Evolutionary conservation across 2,888 invertebrate genomes (phyloP).

Genomic region (Hecatera dysodea): DNA sequence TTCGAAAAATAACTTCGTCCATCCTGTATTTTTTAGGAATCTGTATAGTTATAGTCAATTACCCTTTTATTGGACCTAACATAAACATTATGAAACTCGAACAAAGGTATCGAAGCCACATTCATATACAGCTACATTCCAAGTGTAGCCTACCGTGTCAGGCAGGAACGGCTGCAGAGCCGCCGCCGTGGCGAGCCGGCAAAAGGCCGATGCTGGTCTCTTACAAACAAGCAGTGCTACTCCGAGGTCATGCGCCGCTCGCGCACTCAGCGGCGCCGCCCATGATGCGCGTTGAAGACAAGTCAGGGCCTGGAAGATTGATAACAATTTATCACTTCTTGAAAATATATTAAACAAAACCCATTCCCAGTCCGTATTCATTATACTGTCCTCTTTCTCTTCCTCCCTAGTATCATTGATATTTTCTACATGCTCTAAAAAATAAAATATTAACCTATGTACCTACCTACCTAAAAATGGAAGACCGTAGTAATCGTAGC

Average conservation of each 20-base stretch:
- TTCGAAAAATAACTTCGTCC: too few relatives aligned
- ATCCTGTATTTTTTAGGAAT: too few relatives aligned
- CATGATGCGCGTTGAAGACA: constrained; percentile 84
- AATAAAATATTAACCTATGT: too few relatives aligned
- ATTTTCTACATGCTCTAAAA: too few relatives aligned
- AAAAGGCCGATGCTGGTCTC: constrained; percentile 85
- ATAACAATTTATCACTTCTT: background rate
- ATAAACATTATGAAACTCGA: background rate
- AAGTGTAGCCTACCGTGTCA: constrained; percentile 73
- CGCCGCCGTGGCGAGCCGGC: constrained; percentile 83
- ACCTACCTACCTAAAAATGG: too few relatives aligned
- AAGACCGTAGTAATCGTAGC: too few relatives aligned
- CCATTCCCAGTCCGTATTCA: background rate
- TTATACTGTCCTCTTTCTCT: background rate
- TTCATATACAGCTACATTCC: background rate
- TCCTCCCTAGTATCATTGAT: background rate
- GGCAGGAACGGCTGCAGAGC: constrained; percentile 83
- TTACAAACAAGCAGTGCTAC: constrained; percentile 80
- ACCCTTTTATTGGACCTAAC: too few relatives aligned
- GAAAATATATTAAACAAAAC: background rate
- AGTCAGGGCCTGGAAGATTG: constrained; percentile 78
- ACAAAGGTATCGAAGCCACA: background rate
- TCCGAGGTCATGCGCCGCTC: constrained; percentile 83
- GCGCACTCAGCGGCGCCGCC: constrained; percentile 83
- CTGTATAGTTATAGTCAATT: too few relatives aligned